These are phyloP conservation scores for Martes martes DNA, from an alignment of 2,113 vertebrate species.

Conservation along the genomic window DNA sequence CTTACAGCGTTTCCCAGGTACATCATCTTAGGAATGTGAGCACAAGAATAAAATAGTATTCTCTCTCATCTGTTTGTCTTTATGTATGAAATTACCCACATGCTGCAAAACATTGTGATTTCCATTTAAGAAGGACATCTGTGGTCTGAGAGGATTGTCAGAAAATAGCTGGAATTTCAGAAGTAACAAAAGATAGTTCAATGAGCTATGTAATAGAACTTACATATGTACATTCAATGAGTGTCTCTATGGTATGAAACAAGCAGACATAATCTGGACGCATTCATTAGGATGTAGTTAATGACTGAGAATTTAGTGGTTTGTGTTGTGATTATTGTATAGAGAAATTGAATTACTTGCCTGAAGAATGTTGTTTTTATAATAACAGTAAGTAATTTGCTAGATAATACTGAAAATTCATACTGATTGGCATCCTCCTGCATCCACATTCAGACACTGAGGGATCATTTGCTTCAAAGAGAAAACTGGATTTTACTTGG, in stretches of 20 bases:
- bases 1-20: constrained; percentile 61
- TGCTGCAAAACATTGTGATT: constrained; percentile 3
- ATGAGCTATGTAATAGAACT: constrained; percentile 33
- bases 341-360: constrained; percentile 41
- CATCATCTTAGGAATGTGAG: constrained; percentile 31
- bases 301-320: constrained; percentile 31
- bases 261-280: constrained; percentile 40
- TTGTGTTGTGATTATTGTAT: constrained; percentile 37
- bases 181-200: constrained; percentile 61
- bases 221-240: background rate
- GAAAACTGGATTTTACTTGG: constrained; percentile 37
- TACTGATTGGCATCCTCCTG: constrained; percentile 29
- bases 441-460: constrained; percentile 38
- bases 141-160: constrained; percentile 48
- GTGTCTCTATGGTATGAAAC: constrained; percentile 1
- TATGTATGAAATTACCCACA: background rate
- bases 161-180: constrained; percentile 51
- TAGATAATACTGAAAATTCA: constrained; percentile 59
- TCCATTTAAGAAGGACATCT: constrained; percentile 48
- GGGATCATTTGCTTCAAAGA: constrained; percentile 28
- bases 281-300: constrained; percentile 40
- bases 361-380: constrained; percentile 32
- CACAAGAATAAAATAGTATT: constrained; percentile 9
- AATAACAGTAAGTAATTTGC: constrained; percentile 40
- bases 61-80: background rate